A percentile compares a stretch with the other conserved stretches of the same genome.
These are phyloP conservation scores for Ophthalmolycus amberensis DNA, from an alignment of 2,113 vertebrate species.

Conservation along the genomic window DNA sequence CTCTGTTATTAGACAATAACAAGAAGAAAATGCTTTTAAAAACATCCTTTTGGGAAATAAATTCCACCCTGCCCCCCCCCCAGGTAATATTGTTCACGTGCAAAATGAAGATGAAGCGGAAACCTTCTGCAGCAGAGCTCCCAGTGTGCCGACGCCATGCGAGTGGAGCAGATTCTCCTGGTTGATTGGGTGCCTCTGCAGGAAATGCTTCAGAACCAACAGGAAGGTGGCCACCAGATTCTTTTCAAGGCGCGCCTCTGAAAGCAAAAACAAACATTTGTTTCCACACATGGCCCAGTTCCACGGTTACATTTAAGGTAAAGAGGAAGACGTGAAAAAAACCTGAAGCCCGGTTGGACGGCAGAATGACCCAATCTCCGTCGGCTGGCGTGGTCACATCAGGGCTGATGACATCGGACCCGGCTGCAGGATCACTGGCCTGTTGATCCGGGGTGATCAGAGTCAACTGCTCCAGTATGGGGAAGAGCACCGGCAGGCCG, in stretches of 20 bases:
- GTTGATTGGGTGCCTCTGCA: slow-evolving; percentile 94
- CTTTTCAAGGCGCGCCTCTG: slow-evolving; percentile 96
- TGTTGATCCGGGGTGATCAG: slow-evolving; percentile 83
- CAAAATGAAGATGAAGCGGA: background rate
- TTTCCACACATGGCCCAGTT: background rate
- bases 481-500: slow-evolving; percentile 91
- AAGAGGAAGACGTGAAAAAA: background rate
- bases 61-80: background rate
- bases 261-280: background rate
- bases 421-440: slow-evolving; percentile 60
- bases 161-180: slow-evolving; percentile 94
- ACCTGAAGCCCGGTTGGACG: slow-evolving; percentile 95
- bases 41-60: background rate
- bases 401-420: slow-evolving; percentile 82
- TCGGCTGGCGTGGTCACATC: slow-evolving; percentile 88
- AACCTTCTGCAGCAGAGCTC: slow-evolving; percentile 94
- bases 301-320: background rate
- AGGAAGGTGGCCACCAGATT: slow-evolving; percentile 94
- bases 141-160: slow-evolving; percentile 88
- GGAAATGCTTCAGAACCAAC: slow-evolving; percentile 94
- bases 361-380: slow-evolving; percentile 90
- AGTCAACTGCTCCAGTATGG: slow-evolving; percentile 92
- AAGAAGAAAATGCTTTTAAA: background rate
- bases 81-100: background rate
- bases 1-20: background rate